Evolutionary conservation across 2,113 vertebrate genomes (phyloP), one percentile per base, ranked within the genome.

Genomic region (Zapornia atra): DNA sequence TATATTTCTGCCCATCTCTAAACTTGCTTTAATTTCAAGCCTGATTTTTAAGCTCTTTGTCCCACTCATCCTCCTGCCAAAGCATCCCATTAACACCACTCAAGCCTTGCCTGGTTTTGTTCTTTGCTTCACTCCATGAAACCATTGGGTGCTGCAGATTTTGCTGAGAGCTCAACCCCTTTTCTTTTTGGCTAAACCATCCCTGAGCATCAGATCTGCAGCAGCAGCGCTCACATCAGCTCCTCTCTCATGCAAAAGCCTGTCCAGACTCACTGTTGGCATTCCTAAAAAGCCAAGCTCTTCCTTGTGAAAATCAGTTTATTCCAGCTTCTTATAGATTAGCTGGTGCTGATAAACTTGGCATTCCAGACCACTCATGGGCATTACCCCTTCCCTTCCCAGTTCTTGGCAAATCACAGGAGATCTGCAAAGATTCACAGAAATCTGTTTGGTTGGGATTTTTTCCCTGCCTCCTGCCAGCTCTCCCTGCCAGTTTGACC

Each of bases 251-350:
- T 1, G 3, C 66, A 61, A 44, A 24, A 84, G 33, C 73, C 92
- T 44, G 63, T 29, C 44, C 3, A 0, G 61, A 56, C 16, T 29
- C 0, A 0, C 87, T 50, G 42, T 2, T 61, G 36, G 80, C 54
- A 51, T 94, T 96, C 93, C 90, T 95, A 54, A 93, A 96, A 97
- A 96, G 94, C 86, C 92, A 76, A 22, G 4, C 24, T 61, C 48
- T 92, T 91, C 82, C 72, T 66, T 84, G 63, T 84, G 63, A 46
- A 72, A 63, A 95, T 69, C 88, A 38, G 28, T 65, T 84, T 40
- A 81, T 87, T 96, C 61, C 93, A 78, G 60, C 61, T 76, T 38
- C 90, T 90, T 48, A 61, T 26, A 46, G 92, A 90, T 92, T 17
- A 94, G 64, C 68, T 8, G 22, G 90, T 72, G 72, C 86, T 72